A percentile compares a stretch with the other conserved stretches of the same genome.
These are phyloP conservation scores for Hyppa rectilinea DNA, from an alignment of 2,888 invertebrate species.

Conservation along the genomic window DNA sequence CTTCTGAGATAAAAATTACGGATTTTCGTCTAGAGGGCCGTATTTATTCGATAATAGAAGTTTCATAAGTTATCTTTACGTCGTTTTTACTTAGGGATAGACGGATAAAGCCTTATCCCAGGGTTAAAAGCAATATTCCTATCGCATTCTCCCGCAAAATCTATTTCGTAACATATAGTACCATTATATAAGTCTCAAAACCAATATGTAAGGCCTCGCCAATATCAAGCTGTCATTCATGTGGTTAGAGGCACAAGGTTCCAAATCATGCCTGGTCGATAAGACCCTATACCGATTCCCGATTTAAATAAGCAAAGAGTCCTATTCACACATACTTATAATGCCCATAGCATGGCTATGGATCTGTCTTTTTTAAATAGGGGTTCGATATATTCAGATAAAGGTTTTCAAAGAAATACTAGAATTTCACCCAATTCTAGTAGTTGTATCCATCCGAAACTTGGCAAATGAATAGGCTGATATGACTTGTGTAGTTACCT, in stretches of 20 bases:
- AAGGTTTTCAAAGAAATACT: neutral
- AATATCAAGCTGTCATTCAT: slow-evolving; percentile 46
- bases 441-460: neutral
- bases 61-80: slow-evolving; percentile 1
- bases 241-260: neutral
- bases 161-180: slow-evolving; percentile 25
- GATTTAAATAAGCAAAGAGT: slow-evolving; percentile 8
- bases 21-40: neutral
- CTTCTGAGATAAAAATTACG: too few relatives aligned
- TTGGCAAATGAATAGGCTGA: neutral
- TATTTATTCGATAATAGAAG: neutral
- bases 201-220: slow-evolving; percentile 31
- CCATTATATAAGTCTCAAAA: slow-evolving; percentile 18
- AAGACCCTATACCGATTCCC: neutral
- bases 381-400: too few relatives aligned
- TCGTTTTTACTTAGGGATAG: neutral
- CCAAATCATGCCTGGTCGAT: slow-evolving; percentile 28
- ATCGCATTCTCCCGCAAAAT: slow-evolving; percentile 10
- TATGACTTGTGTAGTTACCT: too few relatives aligned
- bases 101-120: neutral
- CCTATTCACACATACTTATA: neutral
- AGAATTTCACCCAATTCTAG: neutral
- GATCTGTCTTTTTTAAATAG: too few relatives aligned
- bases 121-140: slow-evolving; percentile 14
- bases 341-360: too few relatives aligned